Conservation (phyloP, 2,113 vertebrate species). For the Bos javanicus region DNA sequence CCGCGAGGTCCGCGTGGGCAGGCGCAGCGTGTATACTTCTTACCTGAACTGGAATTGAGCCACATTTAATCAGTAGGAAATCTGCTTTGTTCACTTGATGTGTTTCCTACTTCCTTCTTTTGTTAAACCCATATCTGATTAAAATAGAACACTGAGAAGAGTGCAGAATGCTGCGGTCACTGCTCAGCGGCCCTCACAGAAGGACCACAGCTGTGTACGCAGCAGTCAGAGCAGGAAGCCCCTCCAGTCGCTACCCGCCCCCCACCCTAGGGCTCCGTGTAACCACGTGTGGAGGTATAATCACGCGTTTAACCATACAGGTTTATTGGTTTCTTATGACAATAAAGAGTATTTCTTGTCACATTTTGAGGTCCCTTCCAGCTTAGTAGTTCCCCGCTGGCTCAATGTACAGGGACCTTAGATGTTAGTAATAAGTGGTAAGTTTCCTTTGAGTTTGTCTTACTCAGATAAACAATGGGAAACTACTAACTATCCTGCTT, state of each 20-base stretch:
- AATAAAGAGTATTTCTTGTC: background rate
- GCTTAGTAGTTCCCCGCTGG: background rate
- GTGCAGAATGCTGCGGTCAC: background rate
- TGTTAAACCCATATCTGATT: background rate
- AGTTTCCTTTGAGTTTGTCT: background rate
- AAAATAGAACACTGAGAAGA: background rate
- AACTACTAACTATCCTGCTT: background rate
- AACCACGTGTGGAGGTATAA: background rate
- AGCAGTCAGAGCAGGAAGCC: background rate
- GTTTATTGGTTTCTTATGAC: background rate
- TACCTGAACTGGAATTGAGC: background rate
- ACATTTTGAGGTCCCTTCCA: background rate
- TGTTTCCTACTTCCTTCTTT: background rate
- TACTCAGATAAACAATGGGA: background rate
- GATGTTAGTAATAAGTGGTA: background rate
- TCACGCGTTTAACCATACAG: background rate
- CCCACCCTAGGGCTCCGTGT: accelerated
- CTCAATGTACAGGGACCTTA: background rate
- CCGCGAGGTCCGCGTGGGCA: accelerated
- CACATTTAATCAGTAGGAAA: background rate
- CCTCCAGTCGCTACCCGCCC: background rate
- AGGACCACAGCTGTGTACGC: background rate
- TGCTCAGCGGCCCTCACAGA: background rate
- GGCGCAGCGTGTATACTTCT: too few species aligned
- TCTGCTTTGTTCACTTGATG: background rate